Conservation (phyloP, 2,113 vertebrate species). For the human region GRCh38 chr3:177921501-177922000, state of each 20-base stretch:
- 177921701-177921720: background rate
- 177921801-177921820: background rate
- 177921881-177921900: background rate
- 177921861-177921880: background rate
- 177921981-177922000: background rate
- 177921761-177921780: background rate
- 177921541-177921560: background rate
- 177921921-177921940: background rate
- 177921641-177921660: background rate
- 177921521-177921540: conserved; percentile 36
- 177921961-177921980: background rate
- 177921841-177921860: background rate
- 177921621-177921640: background rate
- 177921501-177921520: conserved; percentile 56
- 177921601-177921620: background rate
- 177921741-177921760: background rate
- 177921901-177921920: background rate
- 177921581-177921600: background rate
- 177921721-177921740: background rate
- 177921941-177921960: background rate
- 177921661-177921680: background rate
- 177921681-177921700: background rate
- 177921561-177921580: background rate
- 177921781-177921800: background rate
- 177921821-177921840: background rate